Evolutionary conservation across 1,140 invertebrate species (phyloP), one percentile per base, ranked within the genome.

Genomic region (Drosophila sproati): DNA sequence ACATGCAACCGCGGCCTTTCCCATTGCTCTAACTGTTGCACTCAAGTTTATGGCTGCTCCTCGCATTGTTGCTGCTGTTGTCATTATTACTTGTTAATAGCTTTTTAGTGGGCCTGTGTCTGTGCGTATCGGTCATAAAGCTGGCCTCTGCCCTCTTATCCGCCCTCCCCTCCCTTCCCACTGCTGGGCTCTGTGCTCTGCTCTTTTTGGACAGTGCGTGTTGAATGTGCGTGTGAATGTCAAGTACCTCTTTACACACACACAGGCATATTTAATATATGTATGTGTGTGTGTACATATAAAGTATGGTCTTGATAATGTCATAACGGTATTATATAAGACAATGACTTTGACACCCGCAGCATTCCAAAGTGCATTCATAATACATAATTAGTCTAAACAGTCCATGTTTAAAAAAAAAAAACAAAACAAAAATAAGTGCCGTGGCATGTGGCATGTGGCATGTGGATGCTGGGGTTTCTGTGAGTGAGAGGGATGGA

Each of bases 81-180:
- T 82, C 80, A 80, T 88, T 89, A 89, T 83, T 80, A 85, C 80
- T 85, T 75, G 85, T 88, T 88, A 88, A 88, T 88, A 80, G 83
- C 83, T 75, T 78, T 82, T 77, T 85, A 75, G 69, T 82, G 63
- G 60, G 74, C 69, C 60, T 48, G 63, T 31, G 48, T 43, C 54
- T 48, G 41, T 47, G 79, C 79, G 77, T 80, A 80, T 77, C 79
- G 76, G 61, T 88, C 83, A 82, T 88, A 88, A 88, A 88, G 80
- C 70, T 67, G 74, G 64, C 55, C 73, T 47, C 34, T 47, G 55
- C 31, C 51, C 35, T 4, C 5, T 32, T 32, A 4, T 34, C 61
- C 29, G 31, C 50, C 37, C 20, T 20, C 54, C 29, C 47, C 43
- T 32, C 29, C 41, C 54, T 43, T 50, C 41, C 3, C 5, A 29